Percentiles rank a stretch among this genome's conserved stretches.
These are phyloP conservation scores for Natrix natrix DNA, from an alignment of 2,797 vertebrate species.

Conservation along the genomic window DNA sequence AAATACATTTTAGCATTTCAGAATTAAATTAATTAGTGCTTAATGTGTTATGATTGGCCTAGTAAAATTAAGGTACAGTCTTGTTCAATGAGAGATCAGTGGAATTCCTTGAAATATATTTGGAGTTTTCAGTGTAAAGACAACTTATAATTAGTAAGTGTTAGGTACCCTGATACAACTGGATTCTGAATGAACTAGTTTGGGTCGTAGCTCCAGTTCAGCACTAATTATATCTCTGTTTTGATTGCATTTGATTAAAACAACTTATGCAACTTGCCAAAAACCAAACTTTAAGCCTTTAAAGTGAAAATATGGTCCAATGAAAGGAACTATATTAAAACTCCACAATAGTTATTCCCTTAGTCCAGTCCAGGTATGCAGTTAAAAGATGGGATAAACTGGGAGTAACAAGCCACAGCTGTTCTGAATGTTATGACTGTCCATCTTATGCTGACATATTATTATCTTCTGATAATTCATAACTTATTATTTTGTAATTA, in stretches of 20 bases:
- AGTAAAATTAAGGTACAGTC: not conserved
- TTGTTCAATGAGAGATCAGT: not conserved
- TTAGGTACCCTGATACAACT: not conserved
- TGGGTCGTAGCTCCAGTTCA: conserved; percentile 18
- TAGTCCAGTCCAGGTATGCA: not conserved
- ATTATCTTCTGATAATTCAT: conserved; percentile 66
- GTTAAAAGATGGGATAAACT: not conserved
- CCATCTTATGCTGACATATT: conserved; percentile 58
- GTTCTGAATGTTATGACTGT: conserved; percentile 48
- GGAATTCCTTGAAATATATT: not conserved
- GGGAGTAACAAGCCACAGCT: not conserved
- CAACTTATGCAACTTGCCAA: not conserved
- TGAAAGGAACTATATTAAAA: not conserved
- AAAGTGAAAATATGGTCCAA: not conserved
- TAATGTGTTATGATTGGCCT: not conserved
- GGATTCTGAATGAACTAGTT: not conserved
- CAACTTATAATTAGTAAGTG: not conserved
- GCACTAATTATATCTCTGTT: conserved; percentile 46
- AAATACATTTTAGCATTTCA: not conserved
- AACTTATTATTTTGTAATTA: conserved; percentile 65
- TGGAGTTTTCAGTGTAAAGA: not conserved
- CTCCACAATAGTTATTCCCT: not conserved
- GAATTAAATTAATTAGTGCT: not conserved
- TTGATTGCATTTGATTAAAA: conserved; percentile 48
- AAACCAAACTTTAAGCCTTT: not conserved